phyloP scores from a whole-genome alignment of 2,797 vertebrate genomes.

The Darevskia mixta region DNA sequence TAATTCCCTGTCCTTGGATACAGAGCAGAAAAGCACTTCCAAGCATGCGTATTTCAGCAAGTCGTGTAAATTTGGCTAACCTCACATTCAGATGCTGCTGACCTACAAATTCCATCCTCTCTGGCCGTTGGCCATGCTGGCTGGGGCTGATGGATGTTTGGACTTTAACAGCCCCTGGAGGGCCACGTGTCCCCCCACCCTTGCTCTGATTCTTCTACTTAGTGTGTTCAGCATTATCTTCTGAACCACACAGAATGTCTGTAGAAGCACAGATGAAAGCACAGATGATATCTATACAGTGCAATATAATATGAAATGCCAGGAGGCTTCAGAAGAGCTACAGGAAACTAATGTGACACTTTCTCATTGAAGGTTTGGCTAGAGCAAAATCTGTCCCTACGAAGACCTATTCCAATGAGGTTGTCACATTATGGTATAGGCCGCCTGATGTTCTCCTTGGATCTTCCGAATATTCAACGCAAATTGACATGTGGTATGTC shows the following conservation, averaged over 20 bases:
- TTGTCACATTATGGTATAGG: slow-evolving; percentile 96
- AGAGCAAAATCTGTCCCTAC: slow-evolving; percentile 96
- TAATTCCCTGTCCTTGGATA: neutral
- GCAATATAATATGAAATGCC: neutral
- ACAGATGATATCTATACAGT: neutral
- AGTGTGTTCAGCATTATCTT: neutral
- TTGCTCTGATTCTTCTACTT: neutral
- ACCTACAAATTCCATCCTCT: too few species aligned
- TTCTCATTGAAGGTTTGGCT: slow-evolving; percentile 82
- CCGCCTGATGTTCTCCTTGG: slow-evolving; percentile 95
- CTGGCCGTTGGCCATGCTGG: too few species aligned
- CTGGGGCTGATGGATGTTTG: too few species aligned
- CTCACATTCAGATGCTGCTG: too few species aligned
- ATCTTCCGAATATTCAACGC: slow-evolving; percentile 96
- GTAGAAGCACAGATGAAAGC: neutral
- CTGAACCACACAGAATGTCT: neutral
- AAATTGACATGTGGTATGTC: slow-evolving; percentile 97
- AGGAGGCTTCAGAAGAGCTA: neutral
- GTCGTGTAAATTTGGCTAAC: neutral
- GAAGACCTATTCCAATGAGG: slow-evolving; percentile 97
- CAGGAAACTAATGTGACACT: slow-evolving; percentile 3
- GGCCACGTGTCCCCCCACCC: too few species aligned
- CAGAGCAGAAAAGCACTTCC: neutral
- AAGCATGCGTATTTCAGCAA: neutral
- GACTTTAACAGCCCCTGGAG: too few species aligned